Base-by-base conservation (phyloP, 2,113 vertebrate species). In the Tringa solitaria region DNA sequence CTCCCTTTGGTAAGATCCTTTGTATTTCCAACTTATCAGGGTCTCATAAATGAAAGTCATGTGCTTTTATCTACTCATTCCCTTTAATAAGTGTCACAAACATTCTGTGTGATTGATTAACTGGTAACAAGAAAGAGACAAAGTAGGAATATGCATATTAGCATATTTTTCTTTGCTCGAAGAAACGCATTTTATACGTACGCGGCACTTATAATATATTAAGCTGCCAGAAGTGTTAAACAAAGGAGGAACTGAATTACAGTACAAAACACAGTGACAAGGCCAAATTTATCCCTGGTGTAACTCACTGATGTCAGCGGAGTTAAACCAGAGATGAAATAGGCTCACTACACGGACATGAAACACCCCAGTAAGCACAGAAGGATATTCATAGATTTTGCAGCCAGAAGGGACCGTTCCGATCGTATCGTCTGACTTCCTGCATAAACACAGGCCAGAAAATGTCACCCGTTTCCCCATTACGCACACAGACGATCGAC, bases 1-100 rank as follows among this genome's bases (percentile, higher is more conserved):
- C 84, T 97, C 95, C 89, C 95, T 97, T 97, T 96, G 95, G 95
- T 97, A 91, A 91, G 84, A 94, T 89, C 84, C 93, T 96, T 96
- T 97, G 94, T 96, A 90, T 95, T 97, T 96, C 96, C 91, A 95
- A 89, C 93, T 97, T 97, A 95, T 83, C 96, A 96, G 96, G 89
- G 95, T 82, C 89, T 96, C 94, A 76, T 87, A 95, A 96, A 96
- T 95, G 93, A 94, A 96, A 97, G 94, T 94, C 95, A 89, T 93
- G 89, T 91, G 93, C 96, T 97, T 97, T 97, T 97, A 96, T 97
- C 96, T 96, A 82, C 93, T 96, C 91, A 91, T 95, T 96, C 91
- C 89, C 96, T 96, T 96, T 96, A 96, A 94, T 96, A 96, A 96
- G 94, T 95, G 90, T 93, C 96, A 94, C 93, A 96, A 96, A 94